phyloP scores from a whole-genome alignment of 2,797 vertebrate genomes.

The Siniperca scherzeri region DNA sequence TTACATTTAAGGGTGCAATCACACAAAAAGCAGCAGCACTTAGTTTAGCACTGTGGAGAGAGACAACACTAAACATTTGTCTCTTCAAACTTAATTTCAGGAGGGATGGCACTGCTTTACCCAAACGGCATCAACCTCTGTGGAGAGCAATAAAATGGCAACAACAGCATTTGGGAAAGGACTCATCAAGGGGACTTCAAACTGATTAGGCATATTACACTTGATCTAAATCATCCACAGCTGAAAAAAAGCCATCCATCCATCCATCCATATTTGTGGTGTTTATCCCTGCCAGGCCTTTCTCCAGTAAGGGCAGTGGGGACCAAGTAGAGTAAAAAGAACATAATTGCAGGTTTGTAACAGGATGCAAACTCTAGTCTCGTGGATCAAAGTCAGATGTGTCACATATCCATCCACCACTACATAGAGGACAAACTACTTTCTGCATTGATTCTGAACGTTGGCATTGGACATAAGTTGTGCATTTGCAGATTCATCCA shows the following conservation, averaged over 20 bases:
- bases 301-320: neutral
- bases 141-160: conserved; percentile 40
- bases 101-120: conserved; percentile 22
- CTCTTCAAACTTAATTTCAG: conserved; percentile 47
- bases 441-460: neutral
- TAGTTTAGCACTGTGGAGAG: conserved; percentile 13
- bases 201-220: conserved; percentile 30
- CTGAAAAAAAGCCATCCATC: conserved; percentile 13
- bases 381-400: neutral
- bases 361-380: neutral
- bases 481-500: neutral
- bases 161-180: conserved; percentile 18
- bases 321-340: neutral
- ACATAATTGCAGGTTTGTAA: neutral
- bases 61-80: conserved; percentile 34
- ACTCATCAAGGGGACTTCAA: conserved; percentile 35
- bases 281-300: neutral
- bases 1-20: conserved; percentile 28
- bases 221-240: conserved; percentile 44
- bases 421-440: neutral
- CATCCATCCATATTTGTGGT: conserved; percentile 1
- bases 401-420: neutral
- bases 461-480: neutral
- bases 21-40: conserved; percentile 34
- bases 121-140: conserved; percentile 23